phyloP scores from a whole-genome alignment of 2,888 invertebrate genomes.

The Drosophila koepferae region DNA sequence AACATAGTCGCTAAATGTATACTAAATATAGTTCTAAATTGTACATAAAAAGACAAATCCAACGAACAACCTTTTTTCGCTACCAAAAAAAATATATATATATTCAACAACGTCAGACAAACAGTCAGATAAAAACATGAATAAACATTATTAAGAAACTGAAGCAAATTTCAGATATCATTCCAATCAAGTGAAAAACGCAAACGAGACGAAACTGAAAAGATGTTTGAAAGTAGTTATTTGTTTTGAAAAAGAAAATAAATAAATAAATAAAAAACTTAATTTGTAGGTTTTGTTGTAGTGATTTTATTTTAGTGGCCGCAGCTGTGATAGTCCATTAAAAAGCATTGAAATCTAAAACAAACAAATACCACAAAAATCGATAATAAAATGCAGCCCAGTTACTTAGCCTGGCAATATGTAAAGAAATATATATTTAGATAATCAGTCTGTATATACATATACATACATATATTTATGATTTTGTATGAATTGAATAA shows the following conservation, averaged over 20 bases:
- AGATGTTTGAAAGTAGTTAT: too few relatives aligned
- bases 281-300: not conserved
- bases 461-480: constrained; percentile 38
- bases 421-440: constrained; percentile 29
- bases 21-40: constrained; percentile 57
- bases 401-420: constrained; percentile 30
- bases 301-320: constrained; percentile 31
- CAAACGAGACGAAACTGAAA: too few relatives aligned
- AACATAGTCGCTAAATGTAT: constrained; percentile 55
- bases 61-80: constrained; percentile 78
- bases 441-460: not conserved
- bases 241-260: not conserved
- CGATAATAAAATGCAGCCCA: constrained; percentile 9
- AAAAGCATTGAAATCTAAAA: constrained; percentile 14
- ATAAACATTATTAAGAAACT: constrained; percentile 27
- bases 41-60: constrained; percentile 75
- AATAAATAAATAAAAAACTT: not conserved
- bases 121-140: constrained; percentile 46
- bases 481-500: constrained; percentile 52
- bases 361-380: constrained; percentile 1
- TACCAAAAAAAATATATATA: constrained; percentile 51
- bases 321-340: constrained; percentile 5
- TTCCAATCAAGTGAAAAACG: too few relatives aligned
- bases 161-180: not conserved
- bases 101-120: constrained; percentile 36